Evolutionary conservation across 2,888 invertebrate genomes (phyloP).

Genomic region (Napeogenes sylphis): DNA sequence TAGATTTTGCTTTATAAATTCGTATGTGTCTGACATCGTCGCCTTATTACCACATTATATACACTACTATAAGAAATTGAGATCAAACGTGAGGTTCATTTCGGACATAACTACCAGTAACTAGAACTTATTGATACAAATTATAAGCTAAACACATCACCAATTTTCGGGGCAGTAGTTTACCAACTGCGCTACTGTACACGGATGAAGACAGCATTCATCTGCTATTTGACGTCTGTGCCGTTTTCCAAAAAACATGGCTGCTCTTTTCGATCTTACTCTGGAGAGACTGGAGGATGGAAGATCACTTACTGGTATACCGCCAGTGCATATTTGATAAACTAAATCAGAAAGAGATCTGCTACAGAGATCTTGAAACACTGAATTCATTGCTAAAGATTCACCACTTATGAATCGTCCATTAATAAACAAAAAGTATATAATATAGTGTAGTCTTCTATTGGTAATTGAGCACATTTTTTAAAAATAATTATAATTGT

Average conservation of each 20-base stretch:
- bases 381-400: slow-evolving; percentile 45
- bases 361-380: slow-evolving; percentile 51
- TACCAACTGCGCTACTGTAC: slow-evolving; percentile 56
- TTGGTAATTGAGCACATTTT: slow-evolving; percentile 46
- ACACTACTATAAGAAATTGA: slow-evolving; percentile 21
- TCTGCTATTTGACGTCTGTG: slow-evolving; percentile 52
- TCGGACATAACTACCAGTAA: slow-evolving; percentile 3
- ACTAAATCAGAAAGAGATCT: slow-evolving; percentile 47
- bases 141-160: slow-evolving; percentile 41
- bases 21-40: neutral
- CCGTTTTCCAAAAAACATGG: slow-evolving; percentile 44
- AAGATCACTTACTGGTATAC: slow-evolving; percentile 42
- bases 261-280: slow-evolving; percentile 50
- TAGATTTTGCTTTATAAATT: neutral
- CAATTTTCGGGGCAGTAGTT: slow-evolving; percentile 64
- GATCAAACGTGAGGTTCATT: slow-evolving; percentile 30
- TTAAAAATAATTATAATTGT: slow-evolving; percentile 23
- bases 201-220: slow-evolving; percentile 57
- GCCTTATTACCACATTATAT: neutral
- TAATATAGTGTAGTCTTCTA: slow-evolving; percentile 41
- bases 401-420: slow-evolving; percentile 44
- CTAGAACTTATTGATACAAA: slow-evolving; percentile 1
- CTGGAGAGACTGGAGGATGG: slow-evolving; percentile 41
- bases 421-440: slow-evolving; percentile 46
- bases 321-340: slow-evolving; percentile 52